Base-by-base conservation (phyloP, 2,113 vertebrate species). In the Symphodus melops region DNA sequence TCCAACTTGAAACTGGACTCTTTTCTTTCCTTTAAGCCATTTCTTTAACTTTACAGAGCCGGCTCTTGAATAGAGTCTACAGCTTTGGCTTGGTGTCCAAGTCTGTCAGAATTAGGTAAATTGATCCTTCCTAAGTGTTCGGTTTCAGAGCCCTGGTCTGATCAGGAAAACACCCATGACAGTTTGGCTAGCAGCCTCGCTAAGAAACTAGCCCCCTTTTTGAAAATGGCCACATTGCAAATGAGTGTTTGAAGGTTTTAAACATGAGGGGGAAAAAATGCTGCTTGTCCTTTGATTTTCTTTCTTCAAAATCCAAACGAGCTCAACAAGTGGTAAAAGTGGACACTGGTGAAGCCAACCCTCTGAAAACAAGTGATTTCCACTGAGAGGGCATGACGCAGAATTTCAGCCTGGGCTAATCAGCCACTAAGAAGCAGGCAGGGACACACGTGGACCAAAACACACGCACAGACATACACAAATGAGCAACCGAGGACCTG, bases 31-130 rank as follows among this genome's bases (percentile, higher is more conserved):
- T 88, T 68, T 78, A 62, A 84, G 79, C 80, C 75, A 77, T 81
- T 87, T 87, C 81, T 81, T 86, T 86, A 77, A 72, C 77, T 88
- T 82, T 73, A 81, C 80, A 52, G 59, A 79, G 77, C 75, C 71
- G 56, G 64, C 77, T 79, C 75, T 77, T 81, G 56, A 85, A 75
- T 33, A 67, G 72, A 69, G 75, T 71, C 87, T 77, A 51, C 77
- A 83, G 81, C 67, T 87, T 81, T 92, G 91, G 88, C 89, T 17
- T 56, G 14, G 46, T 54, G 69, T 89, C 83, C 80, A 80, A 77
- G 68, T 84, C 85, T 89, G 88, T 91, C 82, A 86, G 77, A 76
- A 77, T 90, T 79, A 61, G 46, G 84, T 78, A 90, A 89, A 92
- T 76, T 79, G 75, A 88, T 89, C 85, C 72, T 56, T 79, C 86